Percentiles rank a stretch among this genome's conserved stretches.
Evolutionary conservation across 2,113 vertebrate species (phyloP).

Genomic region (Vombatus ursinus): DNA sequence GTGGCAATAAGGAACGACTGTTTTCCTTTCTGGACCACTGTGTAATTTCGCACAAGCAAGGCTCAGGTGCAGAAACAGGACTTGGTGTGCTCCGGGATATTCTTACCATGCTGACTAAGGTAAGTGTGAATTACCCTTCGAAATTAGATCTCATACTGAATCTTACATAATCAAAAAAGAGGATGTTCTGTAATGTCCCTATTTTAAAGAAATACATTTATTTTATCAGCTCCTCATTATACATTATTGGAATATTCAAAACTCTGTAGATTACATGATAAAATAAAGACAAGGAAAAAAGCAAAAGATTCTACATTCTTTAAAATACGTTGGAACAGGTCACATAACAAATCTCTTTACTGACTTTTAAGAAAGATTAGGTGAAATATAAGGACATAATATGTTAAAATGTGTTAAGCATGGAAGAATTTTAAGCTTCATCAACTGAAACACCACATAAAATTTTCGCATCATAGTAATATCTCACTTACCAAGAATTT

Average conservation of each 20-base stretch:
- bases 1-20: background rate
- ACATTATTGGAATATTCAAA: background rate
- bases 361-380: background rate
- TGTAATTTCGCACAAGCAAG: background rate
- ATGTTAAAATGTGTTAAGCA: background rate
- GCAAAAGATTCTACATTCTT: background rate
- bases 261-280: background rate
- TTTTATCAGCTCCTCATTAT: background rate
- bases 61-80: constrained; percentile 7
- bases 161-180: constrained; percentile 2
- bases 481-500: background rate
- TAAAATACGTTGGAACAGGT: background rate
- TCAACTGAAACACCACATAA: background rate
- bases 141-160: constrained; percentile 7
- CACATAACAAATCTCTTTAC: background rate
- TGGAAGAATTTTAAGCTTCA: background rate
- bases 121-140: constrained; percentile 5
- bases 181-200: background rate
- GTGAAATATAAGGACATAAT: background rate
- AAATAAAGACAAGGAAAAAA: background rate
- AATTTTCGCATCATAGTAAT: background rate
- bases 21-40: background rate
- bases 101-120: constrained; percentile 6
- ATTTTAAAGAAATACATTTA: background rate
- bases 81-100: background rate